These are phyloP conservation scores for Ambastaia sidthimunki DNA, from an alignment of 2,797 vertebrate species.

Conservation along the genomic window DNA sequence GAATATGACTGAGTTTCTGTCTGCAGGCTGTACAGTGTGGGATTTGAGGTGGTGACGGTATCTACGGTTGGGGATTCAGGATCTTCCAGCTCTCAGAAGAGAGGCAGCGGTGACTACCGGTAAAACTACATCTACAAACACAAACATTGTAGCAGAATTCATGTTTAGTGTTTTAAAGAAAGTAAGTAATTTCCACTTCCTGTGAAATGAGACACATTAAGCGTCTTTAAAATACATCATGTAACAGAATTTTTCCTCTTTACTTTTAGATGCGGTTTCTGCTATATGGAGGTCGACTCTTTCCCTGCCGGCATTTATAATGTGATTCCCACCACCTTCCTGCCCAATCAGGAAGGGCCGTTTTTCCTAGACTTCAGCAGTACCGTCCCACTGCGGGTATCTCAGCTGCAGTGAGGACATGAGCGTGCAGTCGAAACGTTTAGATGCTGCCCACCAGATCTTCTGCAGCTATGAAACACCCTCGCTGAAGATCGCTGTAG, in stretches of 20 bases:
- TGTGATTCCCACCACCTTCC: conserved; percentile 92
- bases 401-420: conserved; percentile 88
- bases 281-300: conserved; percentile 90
- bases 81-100: conserved; percentile 84
- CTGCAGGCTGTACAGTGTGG: conserved; percentile 94
- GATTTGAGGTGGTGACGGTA: conserved; percentile 90
- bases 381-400: conserved; percentile 81
- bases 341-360: conserved; percentile 96
- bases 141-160: not conserved
- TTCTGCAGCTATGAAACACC: not conserved
- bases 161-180: not conserved
- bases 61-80: conserved; percentile 84
- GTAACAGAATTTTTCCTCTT: not conserved
- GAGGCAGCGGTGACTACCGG: conserved; percentile 95
- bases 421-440: not conserved
- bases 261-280: conserved; percentile 90
- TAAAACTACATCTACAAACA: conserved; percentile 63
- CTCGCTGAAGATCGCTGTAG: not conserved
- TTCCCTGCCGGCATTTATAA: conserved; percentile 91
- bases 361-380: conserved; percentile 97
- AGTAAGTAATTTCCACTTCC: not conserved
- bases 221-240: not conserved
- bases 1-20: conserved; percentile 35
- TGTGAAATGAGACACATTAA: not conserved
- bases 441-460: not conserved